These are phyloP conservation scores for Entomobrya proxima DNA, from an alignment of 2,888 invertebrate species.

Conservation along the genomic window DNA sequence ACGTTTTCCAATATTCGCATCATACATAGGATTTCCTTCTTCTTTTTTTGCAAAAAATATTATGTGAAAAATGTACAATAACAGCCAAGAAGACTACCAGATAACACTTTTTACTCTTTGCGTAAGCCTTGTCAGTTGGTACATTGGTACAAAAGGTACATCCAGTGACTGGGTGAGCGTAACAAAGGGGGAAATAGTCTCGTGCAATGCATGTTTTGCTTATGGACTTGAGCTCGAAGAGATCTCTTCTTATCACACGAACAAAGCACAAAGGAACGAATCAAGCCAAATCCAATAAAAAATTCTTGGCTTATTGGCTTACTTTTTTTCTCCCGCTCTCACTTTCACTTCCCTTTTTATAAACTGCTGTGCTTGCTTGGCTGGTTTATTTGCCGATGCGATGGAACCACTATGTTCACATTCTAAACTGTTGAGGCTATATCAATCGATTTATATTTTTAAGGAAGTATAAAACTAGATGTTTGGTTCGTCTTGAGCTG, in stretches of 20 bases:
- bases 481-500: not conserved
- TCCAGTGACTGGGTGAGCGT: not conserved
- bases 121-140: constrained; percentile 14
- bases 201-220: constrained; percentile 17
- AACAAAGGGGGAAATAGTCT: not conserved
- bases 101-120: constrained; percentile 19
- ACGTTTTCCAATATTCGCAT: not conserved
- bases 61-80: constrained; percentile 13
- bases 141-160: not conserved
- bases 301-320: constrained; percentile 61
- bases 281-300: constrained; percentile 61
- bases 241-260: constrained; percentile 55
- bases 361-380: constrained; percentile 39
- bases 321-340: constrained; percentile 47
- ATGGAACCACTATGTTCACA: not conserved
- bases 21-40: no score
- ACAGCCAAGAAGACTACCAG: constrained; percentile 4
- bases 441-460: not conserved
- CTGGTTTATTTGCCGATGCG: not conserved
- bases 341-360: constrained; percentile 50
- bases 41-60: not conserved
- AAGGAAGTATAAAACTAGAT: not conserved
- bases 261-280: constrained; percentile 59
- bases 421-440: not conserved
- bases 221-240: constrained; percentile 31